These are phyloP conservation scores for Opisthocomus hoazin DNA, from an alignment of 2,113 vertebrate genomes.

Conservation along the genomic window DNA sequence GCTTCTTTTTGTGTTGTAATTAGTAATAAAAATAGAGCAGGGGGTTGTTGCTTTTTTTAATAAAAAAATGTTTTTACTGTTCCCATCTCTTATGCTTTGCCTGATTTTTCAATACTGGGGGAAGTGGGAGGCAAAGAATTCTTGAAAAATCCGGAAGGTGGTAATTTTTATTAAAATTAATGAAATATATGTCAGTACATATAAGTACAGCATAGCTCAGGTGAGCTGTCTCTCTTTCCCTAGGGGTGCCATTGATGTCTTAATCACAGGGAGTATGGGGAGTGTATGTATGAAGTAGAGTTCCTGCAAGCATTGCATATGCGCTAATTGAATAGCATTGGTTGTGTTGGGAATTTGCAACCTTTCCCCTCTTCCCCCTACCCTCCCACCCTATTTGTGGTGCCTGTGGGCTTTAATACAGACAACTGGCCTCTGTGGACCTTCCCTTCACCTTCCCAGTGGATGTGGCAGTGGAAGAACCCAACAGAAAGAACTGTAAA, in stretches of 20 bases:
- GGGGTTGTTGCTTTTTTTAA: neutral
- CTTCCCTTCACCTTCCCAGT: neutral
- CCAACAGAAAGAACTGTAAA: conserved; percentile 52
- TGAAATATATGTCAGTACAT: neutral
- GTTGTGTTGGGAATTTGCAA: neutral
- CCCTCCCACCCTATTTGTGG: neutral
- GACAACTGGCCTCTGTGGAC: conserved; percentile 31
- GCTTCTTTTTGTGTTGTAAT: neutral
- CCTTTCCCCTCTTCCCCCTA: neutral
- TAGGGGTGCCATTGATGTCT: neutral
- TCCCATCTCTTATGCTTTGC: neutral
- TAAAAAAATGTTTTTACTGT: accelerated
- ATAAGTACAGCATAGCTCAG: neutral
- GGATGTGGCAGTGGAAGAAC: conserved; percentile 41
- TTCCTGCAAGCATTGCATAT: neutral
- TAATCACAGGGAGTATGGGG: neutral
- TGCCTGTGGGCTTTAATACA: neutral
- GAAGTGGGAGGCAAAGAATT: neutral
- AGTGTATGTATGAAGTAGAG: neutral
- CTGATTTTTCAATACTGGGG: neutral
- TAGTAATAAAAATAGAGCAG: neutral
- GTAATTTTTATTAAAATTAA: neutral
- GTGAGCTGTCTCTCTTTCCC: neutral
- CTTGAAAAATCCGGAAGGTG: neutral
- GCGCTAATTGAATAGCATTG: neutral